Evolutionary conservation across 2,888 invertebrate species (phyloP).

Genomic region (Hoplodrina blanda): DNA sequence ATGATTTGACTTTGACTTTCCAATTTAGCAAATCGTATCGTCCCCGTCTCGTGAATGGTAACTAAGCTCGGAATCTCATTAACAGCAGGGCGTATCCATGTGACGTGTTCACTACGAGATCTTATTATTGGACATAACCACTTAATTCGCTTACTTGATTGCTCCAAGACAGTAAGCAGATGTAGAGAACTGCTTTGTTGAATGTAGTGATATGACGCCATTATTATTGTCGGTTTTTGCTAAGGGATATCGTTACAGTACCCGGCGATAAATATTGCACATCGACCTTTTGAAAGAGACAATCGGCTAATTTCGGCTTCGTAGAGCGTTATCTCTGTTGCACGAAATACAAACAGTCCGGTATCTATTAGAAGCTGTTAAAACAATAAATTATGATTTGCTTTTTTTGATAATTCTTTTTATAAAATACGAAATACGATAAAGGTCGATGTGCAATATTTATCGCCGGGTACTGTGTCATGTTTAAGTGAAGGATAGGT

Average conservation of each 20-base stretch:
- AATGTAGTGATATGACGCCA: slow-evolving; percentile 10
- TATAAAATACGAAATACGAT: too few relatives aligned
- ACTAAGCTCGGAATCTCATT: slow-evolving; percentile 57
- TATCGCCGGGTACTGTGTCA: too few relatives aligned
- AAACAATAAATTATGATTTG: too few relatives aligned
- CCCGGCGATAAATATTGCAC: too few relatives aligned
- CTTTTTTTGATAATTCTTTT: too few relatives aligned
- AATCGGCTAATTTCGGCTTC: too few relatives aligned
- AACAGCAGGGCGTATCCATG: slow-evolving; percentile 57
- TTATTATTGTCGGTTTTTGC: slow-evolving; percentile 4
- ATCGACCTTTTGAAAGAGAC: too few relatives aligned
- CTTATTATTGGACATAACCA: slow-evolving; percentile 68
- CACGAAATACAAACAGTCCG: too few relatives aligned
- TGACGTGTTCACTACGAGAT: slow-evolving; percentile 60
- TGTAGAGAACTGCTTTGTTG: slow-evolving; percentile 45
- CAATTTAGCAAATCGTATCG: slow-evolving; percentile 39
- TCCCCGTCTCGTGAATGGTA: slow-evolving; percentile 35
- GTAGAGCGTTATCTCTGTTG: too few relatives aligned
- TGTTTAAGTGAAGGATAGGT: neutral
- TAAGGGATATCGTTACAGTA: neutral
- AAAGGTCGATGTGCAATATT: too few relatives aligned
- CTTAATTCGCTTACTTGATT: slow-evolving; percentile 64
- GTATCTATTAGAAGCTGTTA: too few relatives aligned
- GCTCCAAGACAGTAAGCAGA: slow-evolving; percentile 47
- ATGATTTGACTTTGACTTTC: neutral